These are phyloP conservation scores for Morelia viridis DNA, from an alignment of 2,797 vertebrate species.

Conservation along the genomic window DNA sequence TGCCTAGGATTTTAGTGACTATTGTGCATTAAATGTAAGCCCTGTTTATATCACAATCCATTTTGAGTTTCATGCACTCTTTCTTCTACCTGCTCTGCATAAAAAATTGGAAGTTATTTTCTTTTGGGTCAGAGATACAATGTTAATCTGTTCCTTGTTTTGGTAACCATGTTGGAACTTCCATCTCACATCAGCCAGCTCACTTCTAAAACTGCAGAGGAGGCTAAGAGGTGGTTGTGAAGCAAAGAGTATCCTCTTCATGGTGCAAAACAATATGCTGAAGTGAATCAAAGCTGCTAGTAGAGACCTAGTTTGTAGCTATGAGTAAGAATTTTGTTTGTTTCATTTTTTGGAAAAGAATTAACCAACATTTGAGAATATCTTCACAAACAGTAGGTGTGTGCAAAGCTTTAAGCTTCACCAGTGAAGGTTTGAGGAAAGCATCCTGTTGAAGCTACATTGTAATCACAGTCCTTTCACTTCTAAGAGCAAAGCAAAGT, in stretches of 20 bases:
- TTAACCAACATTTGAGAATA: background rate
- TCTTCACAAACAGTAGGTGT: background rate
- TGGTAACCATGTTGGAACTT: background rate
- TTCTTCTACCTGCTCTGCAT: background rate
- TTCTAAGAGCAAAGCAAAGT: background rate
- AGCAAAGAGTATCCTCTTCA: too few relatives aligned
- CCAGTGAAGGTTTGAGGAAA: background rate
- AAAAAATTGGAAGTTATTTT: background rate
- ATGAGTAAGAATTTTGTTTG: too few relatives aligned
- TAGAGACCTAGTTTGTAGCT: too few relatives aligned
- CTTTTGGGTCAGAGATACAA: background rate
- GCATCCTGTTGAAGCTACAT: background rate
- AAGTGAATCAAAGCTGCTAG: too few relatives aligned
- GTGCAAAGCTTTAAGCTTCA: background rate
- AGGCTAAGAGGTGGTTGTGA: background rate
- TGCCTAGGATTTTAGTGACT: too few relatives aligned
- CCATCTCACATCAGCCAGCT: background rate
- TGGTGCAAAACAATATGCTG: too few relatives aligned
- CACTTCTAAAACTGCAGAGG: background rate
- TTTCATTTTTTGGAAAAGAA: background rate
- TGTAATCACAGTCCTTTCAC: background rate
- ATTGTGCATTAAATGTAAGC: too few relatives aligned
- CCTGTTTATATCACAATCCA: background rate
- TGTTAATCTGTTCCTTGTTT: too few relatives aligned
- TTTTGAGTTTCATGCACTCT: background rate